Base-by-base conservation (phyloP, 2,797 vertebrate genomes). In the Toxotes lorentzi region DNA sequence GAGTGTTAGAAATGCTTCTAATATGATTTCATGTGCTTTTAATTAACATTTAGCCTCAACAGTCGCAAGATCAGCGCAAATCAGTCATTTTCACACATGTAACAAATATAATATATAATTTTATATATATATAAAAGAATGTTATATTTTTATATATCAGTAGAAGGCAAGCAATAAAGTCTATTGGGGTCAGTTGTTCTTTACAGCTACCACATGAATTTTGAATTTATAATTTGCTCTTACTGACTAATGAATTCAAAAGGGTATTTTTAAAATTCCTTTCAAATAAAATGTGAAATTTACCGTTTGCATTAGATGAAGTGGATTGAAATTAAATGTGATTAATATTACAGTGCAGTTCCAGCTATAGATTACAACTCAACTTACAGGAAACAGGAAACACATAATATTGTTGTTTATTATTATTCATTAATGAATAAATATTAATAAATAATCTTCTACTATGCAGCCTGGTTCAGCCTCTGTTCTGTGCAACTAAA, bases 31-130 rank as follows among this genome's bases (percentile, higher is more conserved):
- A 16, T 65, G 40, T 65, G 7, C 1, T 51, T 72, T 34, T 63
- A 30, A 73, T 70, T 27, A 83, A 34, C 27, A 30, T 30, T 30
- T 30, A 30, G 27, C 27, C 27, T 30, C 27, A 30, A 30, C 27
- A 4, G 27, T 30, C 27, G 27, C 27, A 30, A 30, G 27, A 30
- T 30, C 56, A 51, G 19, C 43, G 34, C 47, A 64, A 38, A 34
- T 32, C 48, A 45, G 50, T 38, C 16, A 68, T 43, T 65, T 35
- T 47, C 11, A 58, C 30, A 53, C 14, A 10, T 5, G 19, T 48
- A 4, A 38, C 4, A 43, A 35, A 47, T 34, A 12, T 59, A 43
- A 40, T 24, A 14, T 34, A 21, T 38, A 7, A 38, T 58, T 38
- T 0, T 8, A 4, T 47, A 30, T 38, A 1, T 8, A 4, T 47